A percentile compares a stretch with the other conserved stretches of the same genome.
These are phyloP conservation scores for Coronaproctus castanopsis DNA, from an alignment of 2,888 invertebrate species.

Conservation along the genomic window DNA sequence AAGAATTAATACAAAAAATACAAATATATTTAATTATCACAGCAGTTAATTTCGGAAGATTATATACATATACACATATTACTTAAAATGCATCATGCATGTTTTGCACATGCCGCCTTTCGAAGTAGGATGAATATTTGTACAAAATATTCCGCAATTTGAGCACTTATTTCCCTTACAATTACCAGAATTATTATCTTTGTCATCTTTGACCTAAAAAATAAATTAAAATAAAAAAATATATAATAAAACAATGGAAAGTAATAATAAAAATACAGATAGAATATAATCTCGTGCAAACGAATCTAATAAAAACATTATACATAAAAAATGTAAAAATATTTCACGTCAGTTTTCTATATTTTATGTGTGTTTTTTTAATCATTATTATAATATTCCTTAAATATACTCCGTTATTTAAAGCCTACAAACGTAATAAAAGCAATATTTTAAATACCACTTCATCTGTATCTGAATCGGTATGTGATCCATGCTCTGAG, in stretches of 20 bases:
- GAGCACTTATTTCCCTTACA: conserved; percentile 26
- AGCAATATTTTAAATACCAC: background rate
- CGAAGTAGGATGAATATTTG: conserved; percentile 49
- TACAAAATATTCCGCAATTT: conserved; percentile 55
- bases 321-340: background rate
- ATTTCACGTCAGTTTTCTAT: too few relatives aligned
- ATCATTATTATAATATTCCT: too few relatives aligned
- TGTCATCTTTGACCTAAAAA: background rate
- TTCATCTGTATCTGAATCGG: conserved; percentile 67
- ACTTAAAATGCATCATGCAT: conserved; percentile 73
- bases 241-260: too few relatives aligned
- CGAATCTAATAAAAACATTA: too few relatives aligned
- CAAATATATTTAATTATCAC: too few relatives aligned
- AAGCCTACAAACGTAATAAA: background rate
- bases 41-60: too few relatives aligned
- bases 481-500: conserved; percentile 63
- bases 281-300: too few relatives aligned
- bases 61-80: too few relatives aligned
- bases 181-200: conserved; percentile 2
- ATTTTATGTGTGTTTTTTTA: too few relatives aligned
- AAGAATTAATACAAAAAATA: too few relatives aligned
- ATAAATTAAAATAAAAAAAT: too few relatives aligned
- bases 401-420: background rate
- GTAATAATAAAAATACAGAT: too few relatives aligned
- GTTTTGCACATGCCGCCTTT: conserved; percentile 62